Conservation (phyloP, 2,888 invertebrate genomes). For the Cheilosia scutellata region DNA sequence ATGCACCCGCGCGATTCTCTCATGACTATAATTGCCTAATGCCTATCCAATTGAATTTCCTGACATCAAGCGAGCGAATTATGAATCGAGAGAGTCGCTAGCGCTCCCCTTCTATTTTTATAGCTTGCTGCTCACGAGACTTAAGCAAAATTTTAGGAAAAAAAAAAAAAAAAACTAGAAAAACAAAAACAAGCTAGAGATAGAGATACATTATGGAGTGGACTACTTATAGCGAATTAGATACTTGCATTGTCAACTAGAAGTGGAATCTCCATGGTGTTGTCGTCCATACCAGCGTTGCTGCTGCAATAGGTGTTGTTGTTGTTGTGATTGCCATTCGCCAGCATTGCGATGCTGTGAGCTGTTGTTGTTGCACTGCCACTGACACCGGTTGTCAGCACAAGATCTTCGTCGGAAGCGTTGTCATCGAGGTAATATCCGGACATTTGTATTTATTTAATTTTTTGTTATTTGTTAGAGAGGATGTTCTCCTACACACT, state of each 20-base stretch:
- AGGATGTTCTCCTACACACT: constrained; percentile 28
- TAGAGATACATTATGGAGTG: background rate
- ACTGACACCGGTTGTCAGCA: constrained; percentile 32
- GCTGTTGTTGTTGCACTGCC: constrained; percentile 23
- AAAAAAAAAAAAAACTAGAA: constrained; percentile 15
- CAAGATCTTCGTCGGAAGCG: constrained; percentile 66
- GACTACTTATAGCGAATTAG: background rate
- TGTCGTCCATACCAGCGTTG: constrained; percentile 48
- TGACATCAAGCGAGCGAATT: background rate
- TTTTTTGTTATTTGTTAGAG: background rate
- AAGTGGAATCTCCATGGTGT: constrained; percentile 69
- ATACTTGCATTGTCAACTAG: constrained; percentile 66
- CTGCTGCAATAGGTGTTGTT: constrained; percentile 14
- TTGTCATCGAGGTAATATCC: constrained; percentile 59
- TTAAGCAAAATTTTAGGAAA: too few relatives aligned
- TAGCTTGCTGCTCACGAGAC: background rate
- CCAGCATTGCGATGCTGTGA: constrained; percentile 29
- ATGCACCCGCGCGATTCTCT: constrained; percentile 11
- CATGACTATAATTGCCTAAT: constrained; percentile 46
- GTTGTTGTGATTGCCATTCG: constrained; percentile 27
- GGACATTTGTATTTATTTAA: constrained; percentile 38
- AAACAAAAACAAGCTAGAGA: background rate
- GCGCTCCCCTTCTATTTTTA: background rate
- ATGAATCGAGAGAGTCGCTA: background rate
- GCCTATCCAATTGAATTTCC: constrained; percentile 42